Base-by-base conservation (phyloP, 2,888 invertebrate genomes). In the Cheilosia grossa region DNA sequence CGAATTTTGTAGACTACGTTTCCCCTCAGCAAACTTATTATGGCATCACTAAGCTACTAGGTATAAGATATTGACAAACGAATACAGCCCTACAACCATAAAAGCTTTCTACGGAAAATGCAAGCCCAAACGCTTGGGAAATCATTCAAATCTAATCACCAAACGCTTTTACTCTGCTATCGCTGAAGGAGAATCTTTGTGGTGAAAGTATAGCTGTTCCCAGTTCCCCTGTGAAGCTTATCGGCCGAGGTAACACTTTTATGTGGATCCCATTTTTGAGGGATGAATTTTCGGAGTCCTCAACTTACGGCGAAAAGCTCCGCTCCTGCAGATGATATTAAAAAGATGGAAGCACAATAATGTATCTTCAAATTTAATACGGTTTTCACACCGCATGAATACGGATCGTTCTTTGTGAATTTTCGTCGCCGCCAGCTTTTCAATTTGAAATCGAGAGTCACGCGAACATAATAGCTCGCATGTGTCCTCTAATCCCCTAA, bases 241-340 rank as follows among this genome's bases (percentile, higher is more conserved):
- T 15, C n/a, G 10, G 0, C 56, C 10, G 9, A 44, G 82, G 44
- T 40, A 82, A 73, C 69, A 79, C n/a, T 69, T 53, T 58, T 4
- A 1, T 67, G 85, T 85, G 80, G 85, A 85, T 37, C 40, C n/a
- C 5, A 61, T 75, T 61, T 40, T 61, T 40, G 13, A 4, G 13
- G 44, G 56, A 61, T 75, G 66, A 80, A 80, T 72, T 83, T 85
- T 85, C 80, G 80, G 85, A 80, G 75, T 80, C 19, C 13, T 15
- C 17, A 85, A 17, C 70, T 80, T 61, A 4, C 70, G 75, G 80
- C 85, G 80, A 85, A 85, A 85, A 85, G 85, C 66, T 80, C 13
- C 1, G 2, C 49, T 37, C 40, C 27, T 27, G 9, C 21, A 49
- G 21, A 49, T 13, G n/a, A 15, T 15, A 51, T 47, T 72, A 4